phyloP scores from a whole-genome alignment of 2,888 invertebrate species.

The Amiota communis region DNA sequence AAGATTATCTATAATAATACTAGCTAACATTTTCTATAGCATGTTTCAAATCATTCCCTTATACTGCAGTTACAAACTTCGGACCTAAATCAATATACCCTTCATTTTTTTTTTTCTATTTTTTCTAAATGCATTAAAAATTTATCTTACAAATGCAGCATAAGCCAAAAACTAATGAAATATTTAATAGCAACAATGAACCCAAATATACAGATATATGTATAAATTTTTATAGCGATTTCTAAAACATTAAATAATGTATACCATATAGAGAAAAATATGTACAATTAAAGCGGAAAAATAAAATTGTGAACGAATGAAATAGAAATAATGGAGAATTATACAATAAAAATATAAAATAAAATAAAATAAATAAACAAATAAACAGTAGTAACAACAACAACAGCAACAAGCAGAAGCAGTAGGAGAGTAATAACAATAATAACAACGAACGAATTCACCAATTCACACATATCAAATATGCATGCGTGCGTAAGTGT shows the following conservation, averaged over 20 bases:
- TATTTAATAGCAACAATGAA: slow-evolving; percentile 18
- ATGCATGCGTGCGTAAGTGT: background rate
- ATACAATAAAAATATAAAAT: slow-evolving; percentile 2
- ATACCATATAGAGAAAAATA: background rate
- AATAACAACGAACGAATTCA: slow-evolving; percentile 4
- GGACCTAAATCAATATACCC: background rate
- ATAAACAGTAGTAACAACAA: background rate
- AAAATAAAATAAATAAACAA: background rate
- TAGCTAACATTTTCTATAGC: no score
- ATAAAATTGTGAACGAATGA: background rate
- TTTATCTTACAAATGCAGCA: slow-evolving; percentile 4
- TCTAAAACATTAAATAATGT: slow-evolving; percentile 9
- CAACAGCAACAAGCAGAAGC: background rate
- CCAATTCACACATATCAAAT: background rate
- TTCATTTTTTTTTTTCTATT: background rate
- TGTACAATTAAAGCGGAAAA: slow-evolving; percentile 19
- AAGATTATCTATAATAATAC: no score
- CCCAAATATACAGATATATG: background rate
- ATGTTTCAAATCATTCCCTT: no score
- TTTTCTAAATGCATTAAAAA: background rate
- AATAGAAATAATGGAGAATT: slow-evolving; percentile 5
- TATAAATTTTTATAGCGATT: background rate
- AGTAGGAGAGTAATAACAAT: background rate
- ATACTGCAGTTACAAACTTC: background rate
- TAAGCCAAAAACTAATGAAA: slow-evolving; percentile 20